These are phyloP conservation scores for Cepphus grylle DNA, from an alignment of 2,113 vertebrate species.

Conservation along the genomic window DNA sequence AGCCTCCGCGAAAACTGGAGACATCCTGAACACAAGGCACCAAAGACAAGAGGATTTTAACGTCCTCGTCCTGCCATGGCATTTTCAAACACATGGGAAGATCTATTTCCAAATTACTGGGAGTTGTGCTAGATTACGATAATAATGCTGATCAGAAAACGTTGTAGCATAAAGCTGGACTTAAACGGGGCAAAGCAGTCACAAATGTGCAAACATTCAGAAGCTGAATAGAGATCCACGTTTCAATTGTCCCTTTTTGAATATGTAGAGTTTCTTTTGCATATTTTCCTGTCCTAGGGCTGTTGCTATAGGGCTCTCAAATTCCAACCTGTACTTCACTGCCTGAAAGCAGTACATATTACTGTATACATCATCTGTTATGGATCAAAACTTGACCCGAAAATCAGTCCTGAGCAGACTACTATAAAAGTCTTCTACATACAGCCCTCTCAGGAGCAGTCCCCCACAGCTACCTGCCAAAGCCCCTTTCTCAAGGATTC, in stretches of 20 bases:
- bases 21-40: not conserved
- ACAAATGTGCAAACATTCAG: not conserved
- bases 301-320: not conserved
- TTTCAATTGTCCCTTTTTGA: not conserved
- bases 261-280: not conserved
- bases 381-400: not conserved
- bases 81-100: slow-evolving; percentile 1
- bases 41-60: slow-evolving; percentile 30
- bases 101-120: not conserved
- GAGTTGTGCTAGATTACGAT: not conserved
- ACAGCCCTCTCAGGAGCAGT: not conserved
- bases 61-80: not conserved
- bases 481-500: not conserved
- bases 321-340: not conserved
- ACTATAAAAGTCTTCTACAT: not conserved
- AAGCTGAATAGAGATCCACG: not conserved
- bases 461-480: not conserved
- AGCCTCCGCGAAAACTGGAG: slow-evolving; percentile 11
- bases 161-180: not conserved
- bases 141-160: not conserved
- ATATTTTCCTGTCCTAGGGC: not conserved
- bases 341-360: not conserved
- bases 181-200: not conserved
- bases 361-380: not conserved
- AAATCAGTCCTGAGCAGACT: not conserved